Base-by-base conservation (phyloP, 1,140 invertebrate genomes). In the Drosophila orena region DNA sequence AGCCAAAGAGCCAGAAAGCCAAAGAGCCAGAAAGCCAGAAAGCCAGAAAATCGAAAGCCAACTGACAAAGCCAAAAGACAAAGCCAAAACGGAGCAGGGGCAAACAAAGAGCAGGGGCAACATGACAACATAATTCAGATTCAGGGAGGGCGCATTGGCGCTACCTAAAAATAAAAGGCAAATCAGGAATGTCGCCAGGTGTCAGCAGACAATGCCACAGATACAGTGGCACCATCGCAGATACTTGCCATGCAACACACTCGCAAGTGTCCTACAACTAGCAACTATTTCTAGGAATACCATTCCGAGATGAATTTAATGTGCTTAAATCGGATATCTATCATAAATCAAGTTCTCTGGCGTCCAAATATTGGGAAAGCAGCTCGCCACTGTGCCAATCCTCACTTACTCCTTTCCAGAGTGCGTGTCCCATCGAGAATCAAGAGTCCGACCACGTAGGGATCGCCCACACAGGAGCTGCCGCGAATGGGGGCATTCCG, bases 61-160 rank as follows among this genome's bases (percentile, higher is more conserved):
- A 62, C 66, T 68, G 74, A 80, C 78, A 80, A 80, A 66, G 74
- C 55, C 64, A 47, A 44, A 64, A 68, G 64, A 68, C 58, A 65
- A 74, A 52, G 64, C 52, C 44, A 57, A 46, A 46, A 54, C 58
- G 27, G 69, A 61, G 62, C 72, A 44, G 49, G 59, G 44, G 20
- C 14, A 46, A 35, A 60, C 27, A 50, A 79, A 64, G 47, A 72
- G 53, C 24, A 42, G 34, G 43, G 49, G 70, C n/a, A 47, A 53
- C 66, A 35, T 77, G 83, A 86, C 83, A 86, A 88, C 83, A 89
- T 86, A 79, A 88, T 88, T 76, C 73, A 52, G 73, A 52, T 52
- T 52, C 49, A 52, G 24, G 30, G 61, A 69, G 50, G 24, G 56
- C 47, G 34, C 42, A 30, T 46, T 42, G 58, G 52, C 59, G 72